phyloP scores from a whole-genome alignment of 2,888 invertebrate genomes.

The Cabera pusaria region DNA sequence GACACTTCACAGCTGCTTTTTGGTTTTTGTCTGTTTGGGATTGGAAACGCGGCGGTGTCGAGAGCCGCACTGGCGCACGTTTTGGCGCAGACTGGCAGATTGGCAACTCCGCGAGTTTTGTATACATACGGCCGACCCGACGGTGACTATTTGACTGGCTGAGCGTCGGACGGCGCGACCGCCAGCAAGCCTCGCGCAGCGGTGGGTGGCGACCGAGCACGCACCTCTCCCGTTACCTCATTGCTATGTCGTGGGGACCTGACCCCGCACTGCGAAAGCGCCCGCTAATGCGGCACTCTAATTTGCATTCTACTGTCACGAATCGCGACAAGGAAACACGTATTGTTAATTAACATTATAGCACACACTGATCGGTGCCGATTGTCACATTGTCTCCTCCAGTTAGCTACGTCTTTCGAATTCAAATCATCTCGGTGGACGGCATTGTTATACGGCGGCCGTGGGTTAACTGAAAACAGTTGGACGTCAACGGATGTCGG shows the following conservation, averaged over 20 bases:
- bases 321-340: constrained; percentile 21
- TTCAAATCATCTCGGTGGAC: constrained; percentile 52
- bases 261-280: constrained; percentile 71
- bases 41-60: constrained; percentile 53
- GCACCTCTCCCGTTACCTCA: constrained; percentile 81
- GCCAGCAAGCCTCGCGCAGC: constrained; percentile 73
- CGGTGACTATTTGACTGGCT: constrained; percentile 77
- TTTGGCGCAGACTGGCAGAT: constrained; percentile 73
- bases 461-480: constrained; percentile 69
- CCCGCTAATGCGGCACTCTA: constrained; percentile 45
- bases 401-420: constrained; percentile 48
- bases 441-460: constrained; percentile 60
- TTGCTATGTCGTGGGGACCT: constrained; percentile 75
- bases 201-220: constrained; percentile 75
- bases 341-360: constrained; percentile 18
- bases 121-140: constrained; percentile 66
- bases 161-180: constrained; percentile 53
- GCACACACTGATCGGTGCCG: constrained; percentile 24
- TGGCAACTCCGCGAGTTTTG: constrained; percentile 62
- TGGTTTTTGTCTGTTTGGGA: constrained; percentile 43
- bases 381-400: constrained; percentile 49
- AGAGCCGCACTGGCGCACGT: constrained; percentile 60
- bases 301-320: constrained; percentile 47
- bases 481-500: constrained; percentile 69
- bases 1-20: constrained; percentile 56